phyloP scores from a whole-genome alignment of 2,888 invertebrate genomes.

The Slavum lentiscoides region DNA sequence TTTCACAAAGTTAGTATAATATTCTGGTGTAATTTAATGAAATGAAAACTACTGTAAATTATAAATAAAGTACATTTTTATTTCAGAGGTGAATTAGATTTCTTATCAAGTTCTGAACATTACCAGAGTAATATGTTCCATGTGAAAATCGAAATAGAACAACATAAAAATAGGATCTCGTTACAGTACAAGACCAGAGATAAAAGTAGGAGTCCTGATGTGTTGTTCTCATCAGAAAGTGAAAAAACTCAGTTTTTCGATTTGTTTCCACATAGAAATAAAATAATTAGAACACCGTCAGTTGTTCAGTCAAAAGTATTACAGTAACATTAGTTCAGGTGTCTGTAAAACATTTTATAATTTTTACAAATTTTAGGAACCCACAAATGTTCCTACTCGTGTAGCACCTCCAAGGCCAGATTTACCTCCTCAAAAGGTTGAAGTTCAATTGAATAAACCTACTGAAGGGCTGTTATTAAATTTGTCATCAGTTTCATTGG shows the following conservation, averaged over 20 bases:
- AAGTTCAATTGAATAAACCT: slow-evolving; percentile 29
- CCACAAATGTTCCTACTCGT: slow-evolving; percentile 18
- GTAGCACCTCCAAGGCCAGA: slow-evolving; percentile 30
- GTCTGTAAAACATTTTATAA: background rate
- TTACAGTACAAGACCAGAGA: slow-evolving; percentile 35
- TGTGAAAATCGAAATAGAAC: slow-evolving; percentile 48
- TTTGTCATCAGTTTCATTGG: slow-evolving; percentile 42
- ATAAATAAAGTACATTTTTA: background rate
- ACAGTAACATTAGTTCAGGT: background rate
- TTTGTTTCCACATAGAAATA: slow-evolving; percentile 31
- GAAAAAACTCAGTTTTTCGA: slow-evolving; percentile 40
- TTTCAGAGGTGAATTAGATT: slow-evolving; percentile 75
- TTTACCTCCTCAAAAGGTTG: slow-evolving; percentile 15
- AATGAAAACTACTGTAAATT: background rate
- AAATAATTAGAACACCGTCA: background rate
- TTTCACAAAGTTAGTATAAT: slow-evolving; percentile 44
- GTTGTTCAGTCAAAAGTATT: slow-evolving; percentile 33
- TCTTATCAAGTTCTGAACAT: slow-evolving; percentile 70
- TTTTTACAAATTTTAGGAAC: slow-evolving; percentile 7
- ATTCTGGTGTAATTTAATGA: background rate
- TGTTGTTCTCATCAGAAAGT: slow-evolving; percentile 29
- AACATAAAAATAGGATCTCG: slow-evolving; percentile 46
- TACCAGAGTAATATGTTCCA: slow-evolving; percentile 66
- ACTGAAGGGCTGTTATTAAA: slow-evolving; percentile 42
- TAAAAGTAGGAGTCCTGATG: slow-evolving; percentile 25